Conservation (phyloP, 2,888 invertebrate species). For the Heteropelma amictum region DNA sequence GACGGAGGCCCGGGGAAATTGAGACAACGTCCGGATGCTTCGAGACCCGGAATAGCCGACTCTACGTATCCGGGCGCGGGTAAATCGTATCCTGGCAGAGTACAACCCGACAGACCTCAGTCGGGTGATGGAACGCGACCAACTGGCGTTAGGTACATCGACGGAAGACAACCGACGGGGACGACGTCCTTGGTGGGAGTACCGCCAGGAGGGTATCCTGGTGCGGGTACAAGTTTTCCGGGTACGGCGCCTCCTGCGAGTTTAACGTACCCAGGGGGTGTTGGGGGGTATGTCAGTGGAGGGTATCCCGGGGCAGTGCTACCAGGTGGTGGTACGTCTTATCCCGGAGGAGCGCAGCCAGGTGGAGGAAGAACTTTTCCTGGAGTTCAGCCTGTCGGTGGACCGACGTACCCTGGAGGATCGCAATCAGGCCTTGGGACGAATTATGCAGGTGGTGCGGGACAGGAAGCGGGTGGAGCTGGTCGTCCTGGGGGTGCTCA, state of each 20-base stretch:
- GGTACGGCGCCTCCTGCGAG: no score
- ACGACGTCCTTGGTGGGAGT: no score
- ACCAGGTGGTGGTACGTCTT: slow-evolving; percentile 42
- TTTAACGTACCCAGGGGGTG: slow-evolving; percentile 15
- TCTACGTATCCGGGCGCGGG: not conserved
- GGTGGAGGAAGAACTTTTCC: slow-evolving; percentile 40
- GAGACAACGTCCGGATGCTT: slow-evolving; percentile 48
- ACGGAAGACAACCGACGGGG: no score
- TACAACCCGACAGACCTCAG: no score
- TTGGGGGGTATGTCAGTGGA: no score
- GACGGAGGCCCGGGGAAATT: slow-evolving; percentile 36
- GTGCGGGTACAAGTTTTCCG: no score
- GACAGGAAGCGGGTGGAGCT: slow-evolving; percentile 17
- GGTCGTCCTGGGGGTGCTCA: no score
- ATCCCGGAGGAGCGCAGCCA: slow-evolving; percentile 36
- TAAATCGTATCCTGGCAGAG: slow-evolving; percentile 15
- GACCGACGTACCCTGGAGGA: slow-evolving; percentile 47
- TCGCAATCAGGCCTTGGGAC: slow-evolving; percentile 32
- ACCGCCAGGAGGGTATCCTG: no score
- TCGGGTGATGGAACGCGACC: no score
- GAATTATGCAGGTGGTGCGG: slow-evolving; percentile 42
- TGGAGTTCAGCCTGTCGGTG: not conserved
- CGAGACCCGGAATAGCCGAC: slow-evolving; percentile 49
- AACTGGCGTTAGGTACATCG: no score
- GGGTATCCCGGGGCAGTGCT: slow-evolving; percentile 44